Base-by-base conservation (phyloP, 2,888 invertebrate species). In the Kuschelorhynchus macadamiae region DNA sequence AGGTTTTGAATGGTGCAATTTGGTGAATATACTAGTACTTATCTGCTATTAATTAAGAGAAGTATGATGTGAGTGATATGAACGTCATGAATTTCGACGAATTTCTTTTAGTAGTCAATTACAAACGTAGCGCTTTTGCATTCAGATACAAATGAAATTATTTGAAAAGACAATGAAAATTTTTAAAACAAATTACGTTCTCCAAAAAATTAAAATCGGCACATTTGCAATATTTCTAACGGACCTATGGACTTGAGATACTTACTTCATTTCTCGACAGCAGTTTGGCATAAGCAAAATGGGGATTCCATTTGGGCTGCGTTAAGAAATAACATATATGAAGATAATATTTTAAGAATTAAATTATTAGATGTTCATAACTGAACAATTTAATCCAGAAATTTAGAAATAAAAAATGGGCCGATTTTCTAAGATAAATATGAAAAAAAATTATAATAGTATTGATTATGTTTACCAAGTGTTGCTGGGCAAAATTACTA, bases 401-500 rank as follows among this genome's bases (percentile, higher is more conserved):
- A 70, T 69, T 71, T 60, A 52, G 55, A 69, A 72, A 70, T 63
- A 72, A 73, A n/a, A 72, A 75, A 74, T 74, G 72, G 56, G 75
- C 75, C 75, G 74, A 75, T 75, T 75, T 71, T 59, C 4, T 44
- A 59, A 20, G 12, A 33, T 46, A 57, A 21, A 33, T 9, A 52
- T 33, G 5, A 5, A 14, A 12, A 44, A 14, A 16, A 5, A 18
- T 44, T 12, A 16, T 9, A 5, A 50, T 36, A 3, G 32, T 32
- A 32, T 32, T n/a, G 42, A 12, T 44, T 44, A 2, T 59, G 73
- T 74, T 81, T 79, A 84, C 83, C 77, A 67, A 47, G 62, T 74
- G 72, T 32, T 80, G 85, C 63, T 79, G 86, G 53, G 90, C 88
- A 84, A 90, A 92, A 71, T 92, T 95, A 83, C 91, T 93, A 75